Conservation (phyloP, 2,888 invertebrate species). For the Nymphalis polychloros region DNA sequence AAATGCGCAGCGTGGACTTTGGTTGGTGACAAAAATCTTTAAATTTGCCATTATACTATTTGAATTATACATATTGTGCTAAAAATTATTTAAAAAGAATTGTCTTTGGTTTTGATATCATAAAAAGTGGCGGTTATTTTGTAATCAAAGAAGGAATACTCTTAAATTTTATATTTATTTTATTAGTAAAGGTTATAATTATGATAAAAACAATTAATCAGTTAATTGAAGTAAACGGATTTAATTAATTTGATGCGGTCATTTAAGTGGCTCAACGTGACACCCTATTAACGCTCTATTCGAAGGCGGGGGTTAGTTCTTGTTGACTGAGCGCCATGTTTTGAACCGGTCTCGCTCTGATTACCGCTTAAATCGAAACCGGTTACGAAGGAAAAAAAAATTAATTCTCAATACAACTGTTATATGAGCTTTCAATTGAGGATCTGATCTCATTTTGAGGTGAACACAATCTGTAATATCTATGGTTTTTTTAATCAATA, state of each 20-base stretch:
- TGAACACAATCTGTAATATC: background rate
- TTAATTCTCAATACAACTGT: constrained; percentile 5
- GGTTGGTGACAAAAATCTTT: no score
- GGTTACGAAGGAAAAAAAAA: constrained; percentile 12
- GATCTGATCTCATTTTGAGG: constrained; percentile 1
- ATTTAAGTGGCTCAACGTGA: background rate
- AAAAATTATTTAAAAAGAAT: no score
- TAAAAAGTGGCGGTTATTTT: no score
- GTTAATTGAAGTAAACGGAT: background rate
- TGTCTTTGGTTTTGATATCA: no score
- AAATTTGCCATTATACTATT: no score
- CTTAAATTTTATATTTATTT: background rate
- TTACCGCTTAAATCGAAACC: constrained; percentile 21
- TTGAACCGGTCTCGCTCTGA: constrained; percentile 25
- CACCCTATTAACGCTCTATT: background rate
- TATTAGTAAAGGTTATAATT: background rate
- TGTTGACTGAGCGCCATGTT: constrained; percentile 29
- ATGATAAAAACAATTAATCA: background rate
- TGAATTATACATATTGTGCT: no score
- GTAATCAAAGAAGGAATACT: no score
- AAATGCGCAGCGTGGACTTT: no score
- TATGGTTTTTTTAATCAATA: no score
- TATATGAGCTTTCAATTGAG: constrained; percentile 1
- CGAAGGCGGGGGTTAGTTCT: constrained; percentile 19
- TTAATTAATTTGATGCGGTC: constrained; percentile 3